Evolutionary conservation across 2,888 invertebrate genomes (phyloP), one percentile per base, ranked within the genome.

Genomic region (Glaucopsyche alexis): DNA sequence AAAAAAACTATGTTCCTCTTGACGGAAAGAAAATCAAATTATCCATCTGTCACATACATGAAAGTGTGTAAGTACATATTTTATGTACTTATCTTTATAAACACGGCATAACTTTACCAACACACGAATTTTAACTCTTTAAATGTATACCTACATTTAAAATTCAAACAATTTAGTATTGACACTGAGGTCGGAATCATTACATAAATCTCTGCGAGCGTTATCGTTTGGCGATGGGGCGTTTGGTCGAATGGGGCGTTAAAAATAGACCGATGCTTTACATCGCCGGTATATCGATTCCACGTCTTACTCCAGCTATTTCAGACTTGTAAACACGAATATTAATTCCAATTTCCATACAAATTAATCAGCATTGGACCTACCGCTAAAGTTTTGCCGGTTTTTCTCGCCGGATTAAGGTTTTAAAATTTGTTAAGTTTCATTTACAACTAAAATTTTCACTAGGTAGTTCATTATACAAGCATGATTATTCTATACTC

Each of bases 251-350:
- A 60, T 85, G 84, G 81, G 81, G 83, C 81, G 85, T 83, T 87
- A 80, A 81, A 91, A 91, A 91, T 91, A 91, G 87, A 84, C 79
- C 81, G 82, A 78, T 85, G 86, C 84, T 84, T 84, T 85, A 81
- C 83, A 81, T 78, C 79, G 83, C 83, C 80, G 82, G 85, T 84
- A 84, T 85, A 86, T 83, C 83, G 85, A 83, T 85, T 84, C 84
- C 83, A 87, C 87, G 85, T 87, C 86, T 89, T 86, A 86, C 83
- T 88, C 78, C 75, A 77, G 83, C 82, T 88, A 88, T 87, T 88
- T 85, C 80, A 80, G 84, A 67, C 67, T 45, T 60, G 65, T 84
- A 87, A 88, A 87, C 83, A 85, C 80, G 80, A 90, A 91, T 67
- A 67, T 2, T 47, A 19, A 45, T 45, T 67, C 19, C 67, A 16